Evolutionary conservation across 2,888 invertebrate genomes (phyloP), one percentile per base, ranked within the genome.

Genomic region (Macaria notata): DNA sequence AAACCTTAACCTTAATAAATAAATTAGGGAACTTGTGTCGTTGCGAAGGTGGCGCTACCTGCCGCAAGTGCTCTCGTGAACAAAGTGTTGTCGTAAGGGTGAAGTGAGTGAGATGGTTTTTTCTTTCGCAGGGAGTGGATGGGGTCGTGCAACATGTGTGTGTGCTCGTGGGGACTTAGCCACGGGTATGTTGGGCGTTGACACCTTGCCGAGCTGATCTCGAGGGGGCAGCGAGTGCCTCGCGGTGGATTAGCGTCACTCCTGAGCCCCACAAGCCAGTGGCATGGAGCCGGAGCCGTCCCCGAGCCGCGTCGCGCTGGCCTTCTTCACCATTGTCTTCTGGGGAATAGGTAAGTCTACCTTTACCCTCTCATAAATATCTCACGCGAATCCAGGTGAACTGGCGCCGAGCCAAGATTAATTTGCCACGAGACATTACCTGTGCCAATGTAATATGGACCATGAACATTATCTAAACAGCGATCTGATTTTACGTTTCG

Each of bases 271-370:
- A 65, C 73, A 76, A 78, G 73, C 78, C 73, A 66, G 80, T 79
- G 84, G 78, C 64, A 88, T 89, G 89, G 87, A 84, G 88, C 75
- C 84, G 72, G 72, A 80, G 63, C 84, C 81, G 64, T 76, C 83
- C 46, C 75, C 76, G 53, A 84, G 87, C 83, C 89, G 87, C 83
- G 82, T 88, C 71, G 78, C 86, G 63, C 88, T 89, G 85, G 90
- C 86, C 49, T 88, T 90, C 76, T 83, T 89, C 70, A 84, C 86
- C 65, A 86, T 86, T 29, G 80, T 86, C 61, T 87, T 90, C 65
- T 90, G 89, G 89, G 88, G 88, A 67, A 88, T 90, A 79, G 90
- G 90, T 91, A 68, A 88, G 89, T 80, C 59, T 54, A 36, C 42
- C n/a, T 47, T 47, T 46, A 49, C 29, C 43, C 33, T 44, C 31